Conservation (phyloP, 2,113 vertebrate species). For the Eulacestoma nigropectus region DNA sequence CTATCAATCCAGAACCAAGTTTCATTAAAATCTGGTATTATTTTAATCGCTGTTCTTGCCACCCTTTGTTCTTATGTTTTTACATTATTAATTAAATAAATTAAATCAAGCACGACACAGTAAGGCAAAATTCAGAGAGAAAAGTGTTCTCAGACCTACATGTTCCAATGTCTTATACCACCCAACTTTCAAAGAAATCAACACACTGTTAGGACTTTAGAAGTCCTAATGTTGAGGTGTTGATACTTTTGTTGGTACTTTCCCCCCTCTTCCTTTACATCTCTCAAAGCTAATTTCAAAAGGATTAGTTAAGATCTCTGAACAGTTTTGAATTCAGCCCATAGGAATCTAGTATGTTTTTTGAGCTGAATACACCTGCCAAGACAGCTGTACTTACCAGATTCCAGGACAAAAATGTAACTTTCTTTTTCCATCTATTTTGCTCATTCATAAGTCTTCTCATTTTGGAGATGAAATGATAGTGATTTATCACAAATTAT, state of each 20-base stretch:
- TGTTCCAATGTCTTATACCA: not conserved
- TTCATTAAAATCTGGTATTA: not conserved
- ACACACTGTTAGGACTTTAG: not conserved
- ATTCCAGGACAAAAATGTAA: not conserved
- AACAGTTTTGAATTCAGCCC: not conserved
- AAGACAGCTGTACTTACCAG: not conserved
- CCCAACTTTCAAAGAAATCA: not conserved
- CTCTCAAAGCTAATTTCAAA: not conserved
- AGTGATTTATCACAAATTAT: not conserved
- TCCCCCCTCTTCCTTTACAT: rapidly evolving
- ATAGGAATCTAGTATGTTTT: not conserved
- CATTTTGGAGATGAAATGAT: not conserved
- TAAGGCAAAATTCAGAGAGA: not conserved
- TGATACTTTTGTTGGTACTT: not conserved
- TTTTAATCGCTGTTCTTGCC: not conserved
- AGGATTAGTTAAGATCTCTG: not conserved
- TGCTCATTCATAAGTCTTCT: not conserved
- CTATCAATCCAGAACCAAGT: not conserved
- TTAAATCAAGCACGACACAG: not conserved
- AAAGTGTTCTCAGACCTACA: not conserved
- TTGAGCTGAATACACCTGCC: not conserved
- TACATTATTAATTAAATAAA: not conserved
- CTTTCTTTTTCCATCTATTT: not conserved
- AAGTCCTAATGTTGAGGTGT: not conserved
- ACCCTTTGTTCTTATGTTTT: not conserved